A percentile compares a stretch with the other conserved stretches of the same genome.
Evolutionary conservation across 2,888 invertebrate species (phyloP).

Genomic region (Ornithoptera alexandrae): DNA sequence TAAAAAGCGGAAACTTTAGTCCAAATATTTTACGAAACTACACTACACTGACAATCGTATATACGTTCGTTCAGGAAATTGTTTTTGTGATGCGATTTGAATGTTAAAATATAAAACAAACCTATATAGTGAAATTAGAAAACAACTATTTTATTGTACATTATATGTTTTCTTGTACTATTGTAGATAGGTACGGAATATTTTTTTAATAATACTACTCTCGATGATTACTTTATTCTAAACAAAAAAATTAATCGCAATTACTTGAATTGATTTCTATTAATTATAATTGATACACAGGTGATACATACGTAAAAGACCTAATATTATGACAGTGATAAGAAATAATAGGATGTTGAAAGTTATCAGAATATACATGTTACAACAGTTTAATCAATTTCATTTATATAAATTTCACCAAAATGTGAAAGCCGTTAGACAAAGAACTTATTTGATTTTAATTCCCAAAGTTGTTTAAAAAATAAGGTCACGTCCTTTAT

Average conservation of each 20-base stretch:
- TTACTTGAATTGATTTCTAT: no score
- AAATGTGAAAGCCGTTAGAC: neutral
- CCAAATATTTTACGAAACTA: constrained; percentile 29
- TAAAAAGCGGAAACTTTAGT: constrained; percentile 30
- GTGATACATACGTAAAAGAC: neutral
- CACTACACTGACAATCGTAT: constrained; percentile 14
- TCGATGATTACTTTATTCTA: no score
- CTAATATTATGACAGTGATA: neutral
- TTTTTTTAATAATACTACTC: no score
- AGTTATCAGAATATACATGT: neutral
- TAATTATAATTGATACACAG: neutral
- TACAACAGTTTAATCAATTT: no score
- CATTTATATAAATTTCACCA: neutral
- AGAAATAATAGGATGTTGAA: neutral
- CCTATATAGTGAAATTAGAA: no score
- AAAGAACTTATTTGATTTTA: neutral
- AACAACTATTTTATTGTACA: no score
- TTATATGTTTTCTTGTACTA: no score
- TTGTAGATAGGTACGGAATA: no score
- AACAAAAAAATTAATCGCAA: neutral
- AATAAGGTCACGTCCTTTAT: constrained; percentile 4
- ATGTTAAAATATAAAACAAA: neutral
- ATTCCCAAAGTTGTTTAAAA: neutral
- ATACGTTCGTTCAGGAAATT: constrained; percentile 10
- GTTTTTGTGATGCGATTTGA: constrained; percentile 12